These are phyloP conservation scores for Ginglymostoma cirratum DNA, from an alignment of 2,113 vertebrate genomes.

Conservation along the genomic window DNA sequence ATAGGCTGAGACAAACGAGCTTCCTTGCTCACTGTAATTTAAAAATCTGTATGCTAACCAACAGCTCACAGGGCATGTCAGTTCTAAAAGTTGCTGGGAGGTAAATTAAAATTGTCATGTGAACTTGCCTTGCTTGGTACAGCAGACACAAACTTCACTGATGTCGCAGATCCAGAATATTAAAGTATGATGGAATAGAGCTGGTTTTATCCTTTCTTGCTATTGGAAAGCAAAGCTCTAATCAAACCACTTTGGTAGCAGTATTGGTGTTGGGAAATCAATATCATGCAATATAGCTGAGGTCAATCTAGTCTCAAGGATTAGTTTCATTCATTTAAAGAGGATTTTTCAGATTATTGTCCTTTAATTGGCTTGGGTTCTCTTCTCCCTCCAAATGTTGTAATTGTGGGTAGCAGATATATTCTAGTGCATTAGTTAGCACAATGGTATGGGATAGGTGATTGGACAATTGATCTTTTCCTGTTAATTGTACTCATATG, in stretches of 20 bases:
- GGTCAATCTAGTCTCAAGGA: neutral
- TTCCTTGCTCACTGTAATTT: neutral
- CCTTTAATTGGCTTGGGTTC: neutral
- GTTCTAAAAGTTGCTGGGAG: neutral
- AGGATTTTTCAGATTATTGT: neutral
- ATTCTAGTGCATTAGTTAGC: neutral
- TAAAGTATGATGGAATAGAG: too few relatives aligned
- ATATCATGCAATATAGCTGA: neutral
- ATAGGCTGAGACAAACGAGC: neutral
- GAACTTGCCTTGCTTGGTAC: neutral
- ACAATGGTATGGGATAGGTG: neutral
- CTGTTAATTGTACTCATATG: neutral
- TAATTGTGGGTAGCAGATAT: neutral
- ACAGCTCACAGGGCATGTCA: neutral
- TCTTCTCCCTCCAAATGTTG: neutral
- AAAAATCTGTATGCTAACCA: neutral
- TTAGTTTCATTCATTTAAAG: neutral
- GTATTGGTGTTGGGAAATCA: neutral
- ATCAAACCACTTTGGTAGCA: neutral
- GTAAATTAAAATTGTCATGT: neutral
- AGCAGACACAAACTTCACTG: neutral
- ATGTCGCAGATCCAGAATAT: neutral
- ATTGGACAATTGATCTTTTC: neutral
- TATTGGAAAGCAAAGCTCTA: too few relatives aligned
- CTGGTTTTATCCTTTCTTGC: neutral